Evolutionary conservation across 2,888 invertebrate genomes (phyloP).

Genomic region (Eilema caniola): DNA sequence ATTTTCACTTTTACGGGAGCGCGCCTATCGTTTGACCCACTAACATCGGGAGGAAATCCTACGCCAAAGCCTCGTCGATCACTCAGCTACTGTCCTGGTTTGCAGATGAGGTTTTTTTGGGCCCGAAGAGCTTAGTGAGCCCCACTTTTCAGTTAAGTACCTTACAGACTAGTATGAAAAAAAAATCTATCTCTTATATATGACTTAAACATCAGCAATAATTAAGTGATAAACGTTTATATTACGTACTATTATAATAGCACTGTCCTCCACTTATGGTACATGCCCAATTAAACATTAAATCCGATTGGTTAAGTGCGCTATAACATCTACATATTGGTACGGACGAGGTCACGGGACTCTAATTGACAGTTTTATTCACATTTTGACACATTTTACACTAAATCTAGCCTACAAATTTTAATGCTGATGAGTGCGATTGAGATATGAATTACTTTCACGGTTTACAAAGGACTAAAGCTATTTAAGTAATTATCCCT

Average conservation of each 20-base stretch:
- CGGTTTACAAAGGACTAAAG: too few relatives aligned
- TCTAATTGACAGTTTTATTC: background rate
- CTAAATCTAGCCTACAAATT: background rate
- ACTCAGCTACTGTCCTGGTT: too few relatives aligned
- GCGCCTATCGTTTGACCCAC: too few relatives aligned
- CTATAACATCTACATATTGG: conserved; percentile 26
- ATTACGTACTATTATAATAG: conserved; percentile 27
- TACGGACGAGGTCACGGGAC: conserved; percentile 28
- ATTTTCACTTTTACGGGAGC: too few relatives aligned
- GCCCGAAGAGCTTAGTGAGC: too few relatives aligned
- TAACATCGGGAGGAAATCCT: too few relatives aligned
- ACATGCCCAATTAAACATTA: background rate
- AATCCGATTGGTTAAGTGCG: conserved; percentile 32
- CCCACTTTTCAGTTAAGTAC: too few relatives aligned
- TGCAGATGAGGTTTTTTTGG: too few relatives aligned
- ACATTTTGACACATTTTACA: background rate
- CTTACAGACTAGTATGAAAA: too few relatives aligned
- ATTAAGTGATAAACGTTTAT: background rate
- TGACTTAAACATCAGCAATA: background rate
- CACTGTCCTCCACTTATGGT: background rate
- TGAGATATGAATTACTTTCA: background rate
- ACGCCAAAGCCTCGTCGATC: too few relatives aligned
- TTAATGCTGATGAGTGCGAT: background rate
- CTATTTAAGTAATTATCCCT: too few relatives aligned
- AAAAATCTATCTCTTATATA: too few relatives aligned